These are phyloP conservation scores for Clinocottus analis DNA, from an alignment of 2,113 vertebrate species.

Conservation along the genomic window DNA sequence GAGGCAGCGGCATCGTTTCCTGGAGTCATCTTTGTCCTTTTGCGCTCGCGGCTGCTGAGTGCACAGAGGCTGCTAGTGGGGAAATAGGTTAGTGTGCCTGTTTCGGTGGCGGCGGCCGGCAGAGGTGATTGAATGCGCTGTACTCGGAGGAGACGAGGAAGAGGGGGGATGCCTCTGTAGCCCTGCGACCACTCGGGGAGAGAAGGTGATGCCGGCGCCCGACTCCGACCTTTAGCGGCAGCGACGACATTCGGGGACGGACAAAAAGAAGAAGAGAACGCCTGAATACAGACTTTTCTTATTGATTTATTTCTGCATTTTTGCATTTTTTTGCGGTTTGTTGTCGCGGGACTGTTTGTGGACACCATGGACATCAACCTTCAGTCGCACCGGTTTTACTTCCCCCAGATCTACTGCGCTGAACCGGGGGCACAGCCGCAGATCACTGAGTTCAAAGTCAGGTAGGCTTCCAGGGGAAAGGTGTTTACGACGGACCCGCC, in stretches of 20 bases:
- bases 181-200: conserved; percentile 25
- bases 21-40: conserved; percentile 76
- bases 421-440: conserved; percentile 76
- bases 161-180: conserved; percentile 65
- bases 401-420: conserved; percentile 82
- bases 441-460: conserved; percentile 82
- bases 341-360: not conserved
- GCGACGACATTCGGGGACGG: conserved; percentile 8
- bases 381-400: conserved; percentile 82
- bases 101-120: conserved; percentile 52
- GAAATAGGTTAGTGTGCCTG: conserved; percentile 81
- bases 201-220: conserved; percentile 50
- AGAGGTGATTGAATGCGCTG: conserved; percentile 61
- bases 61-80: conserved; percentile 54
- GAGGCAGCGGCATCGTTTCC: conserved; percentile 33
- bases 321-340: not conserved
- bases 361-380: conserved; percentile 82
- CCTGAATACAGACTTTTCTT: not conserved
- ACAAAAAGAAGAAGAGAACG: conserved; percentile 30
- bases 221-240: conserved; percentile 54
- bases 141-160: conserved; percentile 38
- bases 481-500: conserved; percentile 1
- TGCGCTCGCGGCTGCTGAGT: conserved; percentile 60
- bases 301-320: not conserved
- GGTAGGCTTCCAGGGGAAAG: conserved; percentile 67